Conservation (phyloP, 2,797 vertebrate species). For the Sebastes itinus region DNA sequence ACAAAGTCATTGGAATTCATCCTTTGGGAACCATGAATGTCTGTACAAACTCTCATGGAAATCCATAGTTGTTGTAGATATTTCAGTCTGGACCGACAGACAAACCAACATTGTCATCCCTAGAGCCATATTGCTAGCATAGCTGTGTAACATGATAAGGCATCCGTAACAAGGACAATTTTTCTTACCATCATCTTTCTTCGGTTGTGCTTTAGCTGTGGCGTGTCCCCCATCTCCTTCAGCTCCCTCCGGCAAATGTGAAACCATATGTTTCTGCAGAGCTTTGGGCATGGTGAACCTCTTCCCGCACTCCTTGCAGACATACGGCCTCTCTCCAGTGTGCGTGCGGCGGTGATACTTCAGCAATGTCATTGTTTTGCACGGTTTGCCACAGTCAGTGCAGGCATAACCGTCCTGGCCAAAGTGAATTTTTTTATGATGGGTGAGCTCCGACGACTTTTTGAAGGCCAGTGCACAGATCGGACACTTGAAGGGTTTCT, state of each 20-base stretch:
- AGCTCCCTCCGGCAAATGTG: slow-evolving; percentile 67
- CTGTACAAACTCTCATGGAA: background rate
- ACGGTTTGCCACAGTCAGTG: slow-evolving; percentile 82
- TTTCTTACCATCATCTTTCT: slow-evolving; percentile 72
- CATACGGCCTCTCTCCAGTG: slow-evolving; percentile 84
- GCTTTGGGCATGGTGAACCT: slow-evolving; percentile 82
- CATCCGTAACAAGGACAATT: background rate
- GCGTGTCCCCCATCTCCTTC: slow-evolving; percentile 17
- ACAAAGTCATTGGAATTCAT: background rate
- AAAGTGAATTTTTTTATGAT: slow-evolving; percentile 84
- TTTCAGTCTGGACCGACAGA: background rate
- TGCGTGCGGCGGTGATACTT: slow-evolving; percentile 86
- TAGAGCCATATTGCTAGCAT: no score
- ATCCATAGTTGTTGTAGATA: background rate
- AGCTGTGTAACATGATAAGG: background rate
- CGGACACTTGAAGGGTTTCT: slow-evolving; percentile 83
- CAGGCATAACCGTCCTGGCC: slow-evolving; percentile 81
- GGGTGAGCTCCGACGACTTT: slow-evolving; percentile 80
- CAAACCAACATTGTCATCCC: background rate
- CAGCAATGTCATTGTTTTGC: slow-evolving; percentile 84
- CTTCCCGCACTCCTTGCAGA: slow-evolving; percentile 83
- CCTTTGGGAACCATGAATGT: background rate
- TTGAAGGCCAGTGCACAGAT: slow-evolving; percentile 79
- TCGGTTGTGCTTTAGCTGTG: slow-evolving; percentile 41
- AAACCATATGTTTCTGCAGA: slow-evolving; percentile 78